Percentiles rank a stretch among this genome's conserved stretches.
Conservation (phyloP, 2,888 invertebrate species). For the Drosophila melanosoma region DNA sequence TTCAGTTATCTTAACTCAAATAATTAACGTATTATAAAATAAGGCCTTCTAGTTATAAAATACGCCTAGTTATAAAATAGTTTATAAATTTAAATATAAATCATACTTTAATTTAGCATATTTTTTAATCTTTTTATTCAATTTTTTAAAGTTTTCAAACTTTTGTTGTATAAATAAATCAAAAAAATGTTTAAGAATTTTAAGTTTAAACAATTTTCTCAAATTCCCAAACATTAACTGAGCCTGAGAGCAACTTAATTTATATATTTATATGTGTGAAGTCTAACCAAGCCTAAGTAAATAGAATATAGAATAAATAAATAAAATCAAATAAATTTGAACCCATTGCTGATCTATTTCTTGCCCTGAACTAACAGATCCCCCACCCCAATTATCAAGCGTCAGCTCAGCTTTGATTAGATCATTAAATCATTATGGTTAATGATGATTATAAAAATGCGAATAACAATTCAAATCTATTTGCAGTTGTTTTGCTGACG, state of each 20-base stretch:
- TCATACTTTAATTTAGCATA: background rate
- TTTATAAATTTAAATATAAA: background rate
- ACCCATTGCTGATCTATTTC: conserved; percentile 21
- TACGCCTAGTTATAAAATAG: too few species aligned
- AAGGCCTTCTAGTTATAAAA: too few species aligned
- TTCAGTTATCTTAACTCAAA: background rate
- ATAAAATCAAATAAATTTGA: conserved; percentile 4
- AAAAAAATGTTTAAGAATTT: background rate
- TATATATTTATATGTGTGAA: background rate
- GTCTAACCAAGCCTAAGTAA: background rate
- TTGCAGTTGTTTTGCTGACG: conserved; percentile 38
- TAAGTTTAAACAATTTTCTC: background rate
- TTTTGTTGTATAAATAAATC: too few species aligned
- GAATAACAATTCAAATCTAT: conserved; percentile 34
- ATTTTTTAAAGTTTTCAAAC: too few species aligned
- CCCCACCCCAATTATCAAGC: background rate
- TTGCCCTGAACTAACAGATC: conserved; percentile 13
- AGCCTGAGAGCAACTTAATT: background rate
- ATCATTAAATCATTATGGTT: background rate
- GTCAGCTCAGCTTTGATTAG: conserved; percentile 23
- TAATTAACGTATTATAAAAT: background rate
- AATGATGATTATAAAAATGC: conserved; percentile 31
- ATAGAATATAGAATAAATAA: background rate
- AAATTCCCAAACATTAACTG: background rate
- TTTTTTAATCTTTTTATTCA: too few species aligned